Evolutionary conservation across 1,140 invertebrate genomes (phyloP).

Genomic region (Rhynchophorus ferrugineus): DNA sequence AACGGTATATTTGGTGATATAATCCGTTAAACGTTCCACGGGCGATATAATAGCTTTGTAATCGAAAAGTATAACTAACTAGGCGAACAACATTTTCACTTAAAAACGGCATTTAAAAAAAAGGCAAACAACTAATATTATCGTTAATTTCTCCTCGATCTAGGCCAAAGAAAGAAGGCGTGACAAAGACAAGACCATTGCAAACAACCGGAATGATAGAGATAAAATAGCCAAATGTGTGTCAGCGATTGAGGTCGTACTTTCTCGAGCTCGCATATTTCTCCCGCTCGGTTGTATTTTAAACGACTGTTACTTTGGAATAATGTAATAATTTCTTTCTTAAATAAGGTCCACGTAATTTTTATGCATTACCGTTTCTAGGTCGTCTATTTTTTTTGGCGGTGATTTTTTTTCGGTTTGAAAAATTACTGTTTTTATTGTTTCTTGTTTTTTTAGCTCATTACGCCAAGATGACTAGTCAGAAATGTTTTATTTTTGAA

Average conservation of each 20-base stretch:
- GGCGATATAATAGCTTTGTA: constrained; percentile 15
- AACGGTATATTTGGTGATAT: constrained; percentile 24
- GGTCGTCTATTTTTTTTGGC: constrained; percentile 14
- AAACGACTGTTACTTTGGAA: constrained; percentile 20
- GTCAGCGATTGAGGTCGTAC: constrained; percentile 33
- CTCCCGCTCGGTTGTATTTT: constrained; percentile 14
- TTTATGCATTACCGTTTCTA: constrained; percentile 19
- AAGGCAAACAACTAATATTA: constrained; percentile 26
- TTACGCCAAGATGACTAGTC: too few species aligned
- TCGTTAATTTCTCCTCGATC: constrained; percentile 33
- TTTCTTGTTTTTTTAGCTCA: background rate
- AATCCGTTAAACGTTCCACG: constrained; percentile 18
- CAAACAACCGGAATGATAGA: constrained; percentile 5
- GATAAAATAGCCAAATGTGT: constrained; percentile 31
- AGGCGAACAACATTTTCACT: constrained; percentile 26
- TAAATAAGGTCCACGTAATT: constrained; percentile 23
- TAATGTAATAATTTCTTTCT: constrained; percentile 20
- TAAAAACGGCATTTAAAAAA: constrained; percentile 29
- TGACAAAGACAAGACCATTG: constrained; percentile 1
- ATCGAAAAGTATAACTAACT: constrained; percentile 20
- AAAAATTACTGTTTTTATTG: background rate
- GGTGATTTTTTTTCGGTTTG: background rate
- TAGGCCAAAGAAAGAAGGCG: constrained; percentile 32
- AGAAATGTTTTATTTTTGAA: too few species aligned
- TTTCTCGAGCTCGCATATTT: constrained; percentile 29